These are phyloP conservation scores for Agapornis canus DNA, from an alignment of 2,797 vertebrate genomes.

Conservation along the genomic window DNA sequence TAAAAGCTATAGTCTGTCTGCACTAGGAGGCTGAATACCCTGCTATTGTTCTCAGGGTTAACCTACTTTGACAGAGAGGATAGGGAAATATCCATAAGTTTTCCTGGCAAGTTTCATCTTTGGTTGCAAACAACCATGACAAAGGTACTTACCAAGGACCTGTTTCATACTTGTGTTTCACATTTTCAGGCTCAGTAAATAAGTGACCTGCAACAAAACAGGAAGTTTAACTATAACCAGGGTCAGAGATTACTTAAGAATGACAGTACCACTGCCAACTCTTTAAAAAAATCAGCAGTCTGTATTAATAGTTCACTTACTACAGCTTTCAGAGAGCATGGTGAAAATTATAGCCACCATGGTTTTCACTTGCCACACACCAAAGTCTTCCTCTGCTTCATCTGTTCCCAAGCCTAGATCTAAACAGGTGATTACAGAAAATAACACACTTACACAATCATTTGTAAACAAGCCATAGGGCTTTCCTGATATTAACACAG, in stretches of 20 bases:
- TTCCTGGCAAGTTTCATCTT: not conserved
- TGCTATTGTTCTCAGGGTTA: not conserved
- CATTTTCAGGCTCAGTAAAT: slow-evolving; percentile 86
- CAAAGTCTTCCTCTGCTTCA: slow-evolving; percentile 83
- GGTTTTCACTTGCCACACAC: slow-evolving; percentile 87
- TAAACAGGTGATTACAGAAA: slow-evolving; percentile 75
- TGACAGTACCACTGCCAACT: not conserved
- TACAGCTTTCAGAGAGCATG: slow-evolving; percentile 86
- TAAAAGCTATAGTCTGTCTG: not conserved
- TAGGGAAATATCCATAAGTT: not conserved
- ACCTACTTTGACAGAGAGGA: not conserved
- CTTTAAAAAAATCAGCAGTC: not conserved
- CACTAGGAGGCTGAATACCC: not conserved
- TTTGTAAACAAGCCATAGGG: not conserved
- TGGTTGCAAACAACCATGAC: not conserved
- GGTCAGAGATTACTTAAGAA: slow-evolving; percentile 1
- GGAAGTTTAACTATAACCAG: not conserved
- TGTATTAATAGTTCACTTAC: slow-evolving; percentile 77
- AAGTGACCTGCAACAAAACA: slow-evolving; percentile 79
- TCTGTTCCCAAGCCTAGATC: slow-evolving; percentile 86
- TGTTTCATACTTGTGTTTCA: slow-evolving; percentile 95
- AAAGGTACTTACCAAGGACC: slow-evolving; percentile 89
- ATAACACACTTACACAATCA: not conserved
- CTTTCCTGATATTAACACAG: not conserved
- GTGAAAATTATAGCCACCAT: slow-evolving; percentile 88